These are phyloP conservation scores for Poeciliopsis paucimaculata DNA, from an alignment of 2,797 vertebrate genomes.

Conservation along the genomic window DNA sequence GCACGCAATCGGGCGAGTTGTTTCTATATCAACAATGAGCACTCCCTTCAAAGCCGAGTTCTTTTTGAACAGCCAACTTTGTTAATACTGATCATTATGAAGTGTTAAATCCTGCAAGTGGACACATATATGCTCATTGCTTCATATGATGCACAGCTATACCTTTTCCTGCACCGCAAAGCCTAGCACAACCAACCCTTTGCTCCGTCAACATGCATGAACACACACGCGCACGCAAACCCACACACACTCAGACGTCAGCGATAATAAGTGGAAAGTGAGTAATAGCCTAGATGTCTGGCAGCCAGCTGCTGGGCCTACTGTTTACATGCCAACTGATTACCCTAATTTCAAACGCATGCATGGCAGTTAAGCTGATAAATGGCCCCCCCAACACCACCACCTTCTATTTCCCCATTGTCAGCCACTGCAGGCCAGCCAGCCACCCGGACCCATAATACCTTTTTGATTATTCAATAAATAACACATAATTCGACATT, in stretches of 20 bases:
- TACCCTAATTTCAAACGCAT: slow-evolving; percentile 90
- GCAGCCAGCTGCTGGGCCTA: slow-evolving; percentile 87
- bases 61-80: background rate
- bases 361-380: slow-evolving; percentile 81
- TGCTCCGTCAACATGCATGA: slow-evolving; percentile 36
- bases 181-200: slow-evolving; percentile 16
- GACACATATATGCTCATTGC: slow-evolving; percentile 4
- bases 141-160: slow-evolving; percentile 11
- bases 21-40: background rate
- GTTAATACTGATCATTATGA: background rate
- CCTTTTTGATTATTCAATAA: slow-evolving; percentile 90
- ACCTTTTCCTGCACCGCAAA: slow-evolving; percentile 11
- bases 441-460: slow-evolving; percentile 77
- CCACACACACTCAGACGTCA: slow-evolving; percentile 56
- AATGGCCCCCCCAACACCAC: slow-evolving; percentile 68
- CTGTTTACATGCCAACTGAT: slow-evolving; percentile 93
- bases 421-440: slow-evolving; percentile 74
- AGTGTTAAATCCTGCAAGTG: background rate
- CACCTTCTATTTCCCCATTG: slow-evolving; percentile 68
- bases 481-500: slow-evolving; percentile 91
- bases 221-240: slow-evolving; percentile 40
- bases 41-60: background rate
- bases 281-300: slow-evolving; percentile 87
- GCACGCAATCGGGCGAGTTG: background rate
- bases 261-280: slow-evolving; percentile 84